A percentile compares a stretch with the other conserved stretches of the same genome.
These are phyloP conservation scores for Sylvia atricapilla DNA, from an alignment of 2,113 vertebrate genomes.

Conservation along the genomic window DNA sequence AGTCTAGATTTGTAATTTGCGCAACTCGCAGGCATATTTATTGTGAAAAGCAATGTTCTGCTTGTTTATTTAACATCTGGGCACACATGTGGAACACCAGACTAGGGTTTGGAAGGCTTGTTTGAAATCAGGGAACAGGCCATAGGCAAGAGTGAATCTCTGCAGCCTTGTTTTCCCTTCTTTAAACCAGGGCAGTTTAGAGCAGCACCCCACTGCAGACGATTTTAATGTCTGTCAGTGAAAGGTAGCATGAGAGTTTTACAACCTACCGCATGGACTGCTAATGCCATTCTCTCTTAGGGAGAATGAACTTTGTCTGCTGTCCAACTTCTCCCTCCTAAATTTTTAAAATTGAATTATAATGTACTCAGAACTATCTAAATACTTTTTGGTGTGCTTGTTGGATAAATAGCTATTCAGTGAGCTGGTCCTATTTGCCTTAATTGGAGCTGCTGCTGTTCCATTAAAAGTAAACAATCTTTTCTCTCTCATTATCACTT, in stretches of 20 bases:
- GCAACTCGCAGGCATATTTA: background rate
- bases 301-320: background rate
- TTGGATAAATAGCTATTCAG: background rate
- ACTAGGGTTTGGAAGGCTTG: background rate
- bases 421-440: background rate
- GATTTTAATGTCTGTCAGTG: background rate
- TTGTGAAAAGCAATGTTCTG: background rate
- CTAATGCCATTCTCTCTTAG: background rate
- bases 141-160: background rate
- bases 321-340: background rate
- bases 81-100: background rate
- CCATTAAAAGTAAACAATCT: constrained; percentile 28
- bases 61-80: background rate
- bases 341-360: constrained; percentile 43
- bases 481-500: constrained; percentile 21
- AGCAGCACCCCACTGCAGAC: background rate
- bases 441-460: constrained; percentile 24
- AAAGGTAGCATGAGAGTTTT: background rate
- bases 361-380: background rate
- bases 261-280: background rate
- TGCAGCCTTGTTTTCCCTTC: background rate
- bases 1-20: background rate
- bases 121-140: background rate
- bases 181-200: background rate
- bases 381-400: background rate